Evolutionary conservation across 2,888 invertebrate genomes (phyloP).

Genomic region (Rhopalosiphum nymphaeae): DNA sequence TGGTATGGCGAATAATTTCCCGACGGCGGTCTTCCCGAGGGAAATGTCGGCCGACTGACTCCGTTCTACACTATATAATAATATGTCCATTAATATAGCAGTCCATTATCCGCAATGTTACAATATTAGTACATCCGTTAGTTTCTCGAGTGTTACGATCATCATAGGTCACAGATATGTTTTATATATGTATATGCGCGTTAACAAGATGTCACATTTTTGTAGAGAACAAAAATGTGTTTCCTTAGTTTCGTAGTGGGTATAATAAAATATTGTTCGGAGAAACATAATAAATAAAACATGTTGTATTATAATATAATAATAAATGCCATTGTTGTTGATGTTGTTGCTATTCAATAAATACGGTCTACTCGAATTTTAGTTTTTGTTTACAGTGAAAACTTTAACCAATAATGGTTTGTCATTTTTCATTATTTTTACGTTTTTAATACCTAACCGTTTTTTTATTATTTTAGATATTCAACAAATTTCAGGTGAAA

Average conservation of each 20-base stretch:
- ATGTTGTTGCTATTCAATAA: background rate
- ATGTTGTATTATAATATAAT: background rate
- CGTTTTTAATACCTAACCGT: background rate
- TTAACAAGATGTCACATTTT: constrained; percentile 19
- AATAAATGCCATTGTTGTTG: background rate
- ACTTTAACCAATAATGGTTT: background rate
- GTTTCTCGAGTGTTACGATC: background rate
- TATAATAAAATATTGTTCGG: constrained; percentile 2
- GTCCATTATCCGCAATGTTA: background rate
- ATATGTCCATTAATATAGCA: background rate
- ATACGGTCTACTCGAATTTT: background rate
- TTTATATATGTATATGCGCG: background rate
- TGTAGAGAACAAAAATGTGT: background rate
- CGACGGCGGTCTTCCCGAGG: background rate
- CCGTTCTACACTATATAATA: constrained; percentile 15
- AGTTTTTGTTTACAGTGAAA: background rate
- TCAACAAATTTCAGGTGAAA: background rate
- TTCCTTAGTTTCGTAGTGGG: background rate
- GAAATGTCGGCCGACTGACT: background rate
- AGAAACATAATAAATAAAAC: constrained; percentile 9
- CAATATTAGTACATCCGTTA: background rate
- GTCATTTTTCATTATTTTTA: background rate
- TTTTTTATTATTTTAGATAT: background rate
- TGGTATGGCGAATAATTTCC: background rate
- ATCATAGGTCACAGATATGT: too few relatives aligned